phyloP scores from a whole-genome alignment of 2,113 vertebrate species.

The Notechis scutatus region DNA sequence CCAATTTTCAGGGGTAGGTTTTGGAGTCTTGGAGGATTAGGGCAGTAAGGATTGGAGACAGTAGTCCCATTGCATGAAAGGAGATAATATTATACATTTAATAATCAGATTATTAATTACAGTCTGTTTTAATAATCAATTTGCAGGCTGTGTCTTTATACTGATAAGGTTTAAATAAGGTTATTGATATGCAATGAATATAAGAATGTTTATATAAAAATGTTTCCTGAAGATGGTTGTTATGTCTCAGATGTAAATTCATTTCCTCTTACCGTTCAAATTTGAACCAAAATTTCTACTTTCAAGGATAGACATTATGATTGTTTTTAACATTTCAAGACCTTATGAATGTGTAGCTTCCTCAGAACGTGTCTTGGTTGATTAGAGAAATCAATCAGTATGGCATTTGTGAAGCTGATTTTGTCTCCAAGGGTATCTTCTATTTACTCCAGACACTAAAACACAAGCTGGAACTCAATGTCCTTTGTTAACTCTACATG shows the following conservation, averaged over 20 bases:
- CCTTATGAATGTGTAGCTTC: constrained; percentile 12
- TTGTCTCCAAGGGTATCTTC: constrained; percentile 32
- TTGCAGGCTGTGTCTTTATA: constrained; percentile 54
- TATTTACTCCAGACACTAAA: constrained; percentile 33
- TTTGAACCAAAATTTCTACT: constrained; percentile 42
- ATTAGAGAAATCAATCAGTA: constrained; percentile 41
- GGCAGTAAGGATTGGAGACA: neutral
- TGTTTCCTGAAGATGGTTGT: constrained; percentile 47
- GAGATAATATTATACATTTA: neutral
- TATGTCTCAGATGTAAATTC: constrained; percentile 38
- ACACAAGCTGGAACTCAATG: constrained; percentile 31
- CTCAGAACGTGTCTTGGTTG: constrained; percentile 51
- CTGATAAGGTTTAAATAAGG: constrained; percentile 51
- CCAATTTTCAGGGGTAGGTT: neutral
- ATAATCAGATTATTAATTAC: neutral
- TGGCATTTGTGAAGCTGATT: neutral
- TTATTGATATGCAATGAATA: constrained; percentile 28
- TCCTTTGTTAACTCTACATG: constrained; percentile 31
- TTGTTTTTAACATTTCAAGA: constrained; percentile 52
- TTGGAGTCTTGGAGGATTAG: neutral
- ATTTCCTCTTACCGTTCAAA: constrained; percentile 27
- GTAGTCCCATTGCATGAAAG: neutral
- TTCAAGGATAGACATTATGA: constrained; percentile 44
- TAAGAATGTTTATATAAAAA: neutral
- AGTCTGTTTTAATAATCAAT: constrained; percentile 53